phyloP scores from a whole-genome alignment of 2,888 invertebrate species.

The Chaitophorus viminalis region DNA sequence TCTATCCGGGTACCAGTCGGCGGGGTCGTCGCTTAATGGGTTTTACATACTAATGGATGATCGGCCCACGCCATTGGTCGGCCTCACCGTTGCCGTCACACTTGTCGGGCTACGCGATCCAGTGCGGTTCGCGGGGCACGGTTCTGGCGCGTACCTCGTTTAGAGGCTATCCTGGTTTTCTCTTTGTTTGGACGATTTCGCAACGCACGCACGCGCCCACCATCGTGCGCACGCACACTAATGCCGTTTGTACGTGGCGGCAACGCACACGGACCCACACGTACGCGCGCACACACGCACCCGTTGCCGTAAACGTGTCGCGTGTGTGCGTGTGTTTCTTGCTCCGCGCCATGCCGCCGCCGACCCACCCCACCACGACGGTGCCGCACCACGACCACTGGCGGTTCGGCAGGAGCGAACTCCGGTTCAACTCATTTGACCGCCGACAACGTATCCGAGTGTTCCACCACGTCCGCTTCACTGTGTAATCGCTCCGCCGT shows the following conservation, averaged over 20 bases:
- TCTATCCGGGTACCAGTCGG: constrained; percentile 36
- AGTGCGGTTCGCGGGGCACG: not conserved
- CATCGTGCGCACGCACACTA: not conserved
- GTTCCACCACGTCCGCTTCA: not conserved
- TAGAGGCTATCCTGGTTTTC: constrained; percentile 54
- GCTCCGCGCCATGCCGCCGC: accelerated
- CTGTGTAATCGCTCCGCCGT: not conserved
- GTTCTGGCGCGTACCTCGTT: constrained; percentile 27
- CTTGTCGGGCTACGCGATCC: not conserved
- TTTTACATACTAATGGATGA: constrained; percentile 34
- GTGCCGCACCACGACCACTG: too few relatives aligned
- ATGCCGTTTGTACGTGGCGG: not conserved
- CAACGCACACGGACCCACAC: too few relatives aligned
- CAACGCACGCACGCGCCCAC: not conserved
- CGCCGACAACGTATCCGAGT: not conserved
- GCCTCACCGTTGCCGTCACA: not conserved
- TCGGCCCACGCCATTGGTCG: constrained; percentile 20
- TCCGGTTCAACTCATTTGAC: not conserved
- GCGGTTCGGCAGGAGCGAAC: not conserved
- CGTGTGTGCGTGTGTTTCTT: not conserved
- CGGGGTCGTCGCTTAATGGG: constrained; percentile 53
- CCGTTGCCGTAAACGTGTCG: not conserved
- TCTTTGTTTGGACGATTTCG: constrained; percentile 42
- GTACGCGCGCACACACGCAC: not conserved
- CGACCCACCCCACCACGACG: not conserved